These are phyloP conservation scores for Chaenocephalus aceratus DNA, from an alignment of 2,113 vertebrate species.

Conservation along the genomic window DNA sequence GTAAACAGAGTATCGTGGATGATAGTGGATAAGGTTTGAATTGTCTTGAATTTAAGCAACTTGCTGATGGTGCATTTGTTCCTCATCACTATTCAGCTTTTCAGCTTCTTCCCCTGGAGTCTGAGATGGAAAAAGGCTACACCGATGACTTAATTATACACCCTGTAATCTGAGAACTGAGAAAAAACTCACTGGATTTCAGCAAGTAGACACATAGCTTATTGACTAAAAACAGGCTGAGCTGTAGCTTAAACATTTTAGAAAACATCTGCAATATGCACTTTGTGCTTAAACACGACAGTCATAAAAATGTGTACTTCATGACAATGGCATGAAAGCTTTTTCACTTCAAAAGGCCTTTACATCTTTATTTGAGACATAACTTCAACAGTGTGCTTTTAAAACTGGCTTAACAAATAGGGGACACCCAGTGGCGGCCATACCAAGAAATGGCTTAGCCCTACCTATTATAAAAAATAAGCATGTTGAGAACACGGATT, in stretches of 20 bases:
- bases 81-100: constrained; percentile 54
- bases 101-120: constrained; percentile 17
- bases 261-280: constrained; percentile 31
- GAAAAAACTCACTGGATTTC: constrained; percentile 43
- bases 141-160: constrained; percentile 54
- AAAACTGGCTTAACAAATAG: background rate
- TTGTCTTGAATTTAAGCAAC: constrained; percentile 33
- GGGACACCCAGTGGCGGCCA: background rate
- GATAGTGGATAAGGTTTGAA: constrained; percentile 25
- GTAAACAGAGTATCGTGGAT: constrained; percentile 20
- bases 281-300: background rate
- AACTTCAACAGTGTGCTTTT: background rate
- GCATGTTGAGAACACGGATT: too few relatives aligned
- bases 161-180: constrained; percentile 57
- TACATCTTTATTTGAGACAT: background rate
- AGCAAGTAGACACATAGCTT: constrained; percentile 38
- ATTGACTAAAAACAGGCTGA: constrained; percentile 48
- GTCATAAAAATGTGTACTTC: background rate
- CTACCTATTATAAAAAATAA: too few relatives aligned
- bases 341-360: background rate
- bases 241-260: constrained; percentile 5
- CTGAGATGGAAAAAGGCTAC: constrained; percentile 32
- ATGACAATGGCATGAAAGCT: background rate
- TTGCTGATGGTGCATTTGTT: constrained; percentile 60
- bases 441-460: too few relatives aligned